Evolutionary conservation across 2,888 invertebrate species (phyloP), one percentile per base, ranked within the genome.

Genomic region (Embidobia sp.): DNA sequence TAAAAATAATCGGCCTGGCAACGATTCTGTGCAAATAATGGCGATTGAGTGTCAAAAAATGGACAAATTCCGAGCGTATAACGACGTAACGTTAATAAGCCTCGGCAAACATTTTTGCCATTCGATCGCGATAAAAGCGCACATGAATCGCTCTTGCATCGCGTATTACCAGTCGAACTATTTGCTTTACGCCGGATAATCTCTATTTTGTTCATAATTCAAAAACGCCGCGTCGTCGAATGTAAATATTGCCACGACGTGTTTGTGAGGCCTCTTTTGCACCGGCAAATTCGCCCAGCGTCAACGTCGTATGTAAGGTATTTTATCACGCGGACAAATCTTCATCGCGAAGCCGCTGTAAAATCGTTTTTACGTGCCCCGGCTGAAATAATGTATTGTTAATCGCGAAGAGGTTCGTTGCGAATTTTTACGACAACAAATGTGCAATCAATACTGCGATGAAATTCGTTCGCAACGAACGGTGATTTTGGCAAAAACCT

Each of bases 151-250:
- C 13, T 15, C 15, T 44, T 61, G 35, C 37, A 49, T 61, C 49
- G 35, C 46, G 66, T 35, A 66, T 66, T 33, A 19, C 26, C 33
- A 26, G 10, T 15, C 57, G 33, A 57, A 69, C 49, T 57, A 57
- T 69, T 69, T 69, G 57, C 49, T 69, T 49, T 69, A 31, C 33
- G 49, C 31, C 48, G 15, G 22, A 69, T 57, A 27, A 55, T 48
- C 57, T 69, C 18, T 37, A 55, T 69, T 51, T 64, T 51, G 33
- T 69, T 57, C 37, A 57, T 57, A 57, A 69, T 69, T 69, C 57
- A 67, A 57, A 64, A 69, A 57, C 22, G 48, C 19, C 57, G 57
- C 31, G 11, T 22, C 18, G 26, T 6, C 44, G 37, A 27, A 33
- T 13, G 33, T 44, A 53, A 35, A 44, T 66, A 44, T 53, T 26